Base-by-base conservation (phyloP, 2,113 vertebrate genomes). In the Cisticola juncidis region DNA sequence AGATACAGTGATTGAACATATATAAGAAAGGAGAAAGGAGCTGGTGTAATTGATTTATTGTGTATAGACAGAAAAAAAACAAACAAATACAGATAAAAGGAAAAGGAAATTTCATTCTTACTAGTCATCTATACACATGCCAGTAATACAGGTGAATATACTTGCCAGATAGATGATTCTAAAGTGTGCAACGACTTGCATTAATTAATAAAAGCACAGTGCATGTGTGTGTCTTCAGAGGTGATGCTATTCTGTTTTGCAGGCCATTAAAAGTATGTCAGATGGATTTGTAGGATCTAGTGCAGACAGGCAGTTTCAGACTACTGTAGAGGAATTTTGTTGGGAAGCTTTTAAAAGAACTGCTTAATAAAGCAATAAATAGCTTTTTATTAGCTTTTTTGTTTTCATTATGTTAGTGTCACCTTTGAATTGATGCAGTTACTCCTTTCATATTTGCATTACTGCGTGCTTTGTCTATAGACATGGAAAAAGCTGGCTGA, bases 311-410 rank as follows among this genome's bases (percentile, higher is more conserved):
- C 51, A 64, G 44, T 94, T 94, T 90, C 87, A 95, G 78, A 35
- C 35, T 6, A 2, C 14, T 28, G 36, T 60, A 42, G 53, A 83
- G 68, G 20, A 82, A 72, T 90, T 93, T 88, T 17, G 62, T 73
- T 66, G 62, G 74, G 65, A 94, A 87, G 88, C 50, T 85, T 86
- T 86, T 80, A 42, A 73, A 94, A 89, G 57, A 93, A 77, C n/a
- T 76, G 53, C 31, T 90, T 86, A 85, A 92, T 96, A 86, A 94
- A 94, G 73, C 74, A 90, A 65, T 84, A 88, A 92, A 87, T 86
- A 88, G 73, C 40, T 78, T 97, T 95, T 92, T 89, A 89, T 95
- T 95, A 64, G 23, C 44, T 90, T 95, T 94, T 93, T 92, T 90
- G 65, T 88, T 96, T 96, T 95, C 73, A n/a, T 92, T 93, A 89